Conservation (phyloP, 1,140 invertebrate species). For the Penaeus japonicus region DNA sequence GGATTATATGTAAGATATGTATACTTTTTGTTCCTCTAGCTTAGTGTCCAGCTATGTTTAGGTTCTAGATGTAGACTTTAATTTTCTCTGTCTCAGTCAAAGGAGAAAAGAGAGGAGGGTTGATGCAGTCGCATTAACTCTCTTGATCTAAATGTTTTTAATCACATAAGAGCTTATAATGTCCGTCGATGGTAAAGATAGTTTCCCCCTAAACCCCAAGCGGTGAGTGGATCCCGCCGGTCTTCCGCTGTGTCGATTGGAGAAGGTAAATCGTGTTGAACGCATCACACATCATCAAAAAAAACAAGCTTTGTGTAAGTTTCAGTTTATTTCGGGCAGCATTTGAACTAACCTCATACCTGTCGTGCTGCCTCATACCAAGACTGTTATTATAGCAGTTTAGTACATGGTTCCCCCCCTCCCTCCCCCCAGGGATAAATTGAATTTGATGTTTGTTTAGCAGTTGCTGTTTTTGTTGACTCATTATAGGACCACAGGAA, state of each 20-base stretch:
- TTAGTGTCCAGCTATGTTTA: no score
- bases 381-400: conserved; percentile 52
- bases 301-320: conserved; percentile 50
- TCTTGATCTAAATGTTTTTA: neutral
- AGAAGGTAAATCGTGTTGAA: conserved; percentile 57
- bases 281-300: conserved; percentile 46
- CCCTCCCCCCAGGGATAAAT: neutral
- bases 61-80: no score
- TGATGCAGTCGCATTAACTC: neutral
- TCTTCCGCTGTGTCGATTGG: conserved; percentile 54
- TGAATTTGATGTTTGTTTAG: conserved; percentile 19
- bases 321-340: conserved; percentile 41
- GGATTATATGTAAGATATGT: no score
- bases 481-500: neutral
- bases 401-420: conserved; percentile 8
- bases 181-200: neutral
- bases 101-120: no score
- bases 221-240: conserved; percentile 50
- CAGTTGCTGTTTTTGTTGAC: conserved; percentile 4
- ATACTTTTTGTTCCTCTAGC: no score
- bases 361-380: conserved; percentile 35
- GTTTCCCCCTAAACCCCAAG: conserved; percentile 25
- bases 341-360: conserved; percentile 48
- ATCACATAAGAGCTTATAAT: neutral
- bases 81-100: no score